Evolutionary conservation across 2,888 invertebrate species (phyloP), one percentile per base, ranked within the genome.

Genomic region (Philaethria dido): DNA sequence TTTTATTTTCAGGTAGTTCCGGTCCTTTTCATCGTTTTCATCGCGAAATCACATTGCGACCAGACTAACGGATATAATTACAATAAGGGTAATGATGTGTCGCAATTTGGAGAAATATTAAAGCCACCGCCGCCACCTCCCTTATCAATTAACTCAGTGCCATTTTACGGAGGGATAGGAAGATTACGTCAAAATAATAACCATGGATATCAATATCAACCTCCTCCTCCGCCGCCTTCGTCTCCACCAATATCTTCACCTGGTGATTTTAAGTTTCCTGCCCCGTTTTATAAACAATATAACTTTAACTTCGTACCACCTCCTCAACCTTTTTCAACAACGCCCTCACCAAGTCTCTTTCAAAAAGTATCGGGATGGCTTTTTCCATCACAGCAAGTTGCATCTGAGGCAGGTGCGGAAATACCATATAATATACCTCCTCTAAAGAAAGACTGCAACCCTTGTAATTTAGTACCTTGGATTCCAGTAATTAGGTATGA

Each of bases 391-490:
- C 89, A 86, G 74, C 87, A 88, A 75, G 80, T 84, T 0, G 79
- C 82, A 72, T 78, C 84, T 64, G 83, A 83, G 18, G 67, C 73
- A 54, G 78, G 79, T 48, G 73, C 80, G 45, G 64, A 68, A n/a
- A 68, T 76, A 44, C 75, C 76, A 66, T 78, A 77, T 66, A 82
- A 78, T 70, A 70, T 82, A 77, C 78, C 79, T 25, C 85, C 87
- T 64, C 80, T 86, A 54, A 93, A 93, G 71, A 94, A 93, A 78
- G 93, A 94, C 71, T 97, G 97, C 79, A 95, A 96, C 79, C 94
- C 96, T 64, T 97, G 97, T 79, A 96, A 97, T 82, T 93, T 94
- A 81, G 94, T 95, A 77, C 97, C 97, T 68, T 97, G 97, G 97
- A 94, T 96, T 75, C 97, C 97, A 44, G 94, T 97, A 71, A 86